Evolutionary conservation across 1,140 invertebrate genomes (phyloP).

Genomic region (Aphelenchoides besseyi): DNA sequence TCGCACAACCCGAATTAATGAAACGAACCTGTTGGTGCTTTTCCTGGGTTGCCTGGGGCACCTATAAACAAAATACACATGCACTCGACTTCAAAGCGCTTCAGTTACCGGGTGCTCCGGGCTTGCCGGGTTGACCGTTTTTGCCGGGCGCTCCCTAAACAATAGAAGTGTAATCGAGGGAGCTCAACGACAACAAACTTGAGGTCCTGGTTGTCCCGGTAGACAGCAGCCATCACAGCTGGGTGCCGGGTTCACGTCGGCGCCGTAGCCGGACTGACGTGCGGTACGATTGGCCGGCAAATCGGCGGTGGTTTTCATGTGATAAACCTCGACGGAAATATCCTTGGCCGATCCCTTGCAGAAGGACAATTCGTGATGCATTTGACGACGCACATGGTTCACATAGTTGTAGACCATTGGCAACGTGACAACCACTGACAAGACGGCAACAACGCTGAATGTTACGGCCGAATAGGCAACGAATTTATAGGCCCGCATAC

Average conservation of each 20-base stretch:
- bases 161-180: neutral
- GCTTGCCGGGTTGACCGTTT: slow-evolving; percentile 9
- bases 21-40: slow-evolving; percentile 19
- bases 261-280: slow-evolving; percentile 51
- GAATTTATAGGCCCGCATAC: slow-evolving; percentile 52
- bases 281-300: slow-evolving; percentile 41
- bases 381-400: slow-evolving; percentile 48
- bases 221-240: slow-evolving; percentile 50
- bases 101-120: neutral
- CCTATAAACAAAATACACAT: neutral
- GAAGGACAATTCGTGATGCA: slow-evolving; percentile 53
- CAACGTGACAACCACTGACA: slow-evolving; percentile 48
- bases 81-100: neutral
- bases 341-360: slow-evolving; percentile 56
- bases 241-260: slow-evolving; percentile 45
- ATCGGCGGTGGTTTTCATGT: slow-evolving; percentile 49
- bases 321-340: slow-evolving; percentile 54
- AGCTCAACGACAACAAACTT: slow-evolving; percentile 14
- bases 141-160: slow-evolving; percentile 20
- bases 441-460: slow-evolving; percentile 49
- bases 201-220: slow-evolving; percentile 50
- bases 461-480: slow-evolving; percentile 54
- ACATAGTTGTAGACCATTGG: slow-evolving; percentile 57
- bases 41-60: slow-evolving; percentile 26
- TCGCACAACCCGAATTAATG: too few relatives aligned